Percentiles rank a stretch among this genome's conserved stretches.
Evolutionary conservation across 2,113 vertebrate species (phyloP).

Genomic region (Diglossa brunneiventris): DNA sequence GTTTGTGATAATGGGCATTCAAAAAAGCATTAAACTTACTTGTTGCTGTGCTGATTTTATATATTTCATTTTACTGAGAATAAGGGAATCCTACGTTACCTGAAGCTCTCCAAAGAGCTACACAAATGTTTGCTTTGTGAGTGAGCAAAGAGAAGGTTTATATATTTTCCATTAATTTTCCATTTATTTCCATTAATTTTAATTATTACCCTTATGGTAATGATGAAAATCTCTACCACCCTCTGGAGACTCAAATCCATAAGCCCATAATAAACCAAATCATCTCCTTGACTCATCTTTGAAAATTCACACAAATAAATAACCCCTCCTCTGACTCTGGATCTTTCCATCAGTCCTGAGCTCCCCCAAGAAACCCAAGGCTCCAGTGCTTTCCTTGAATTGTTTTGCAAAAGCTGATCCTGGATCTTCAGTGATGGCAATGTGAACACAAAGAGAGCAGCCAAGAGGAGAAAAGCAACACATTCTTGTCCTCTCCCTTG

Average conservation of each 20-base stretch:
- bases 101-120: neutral
- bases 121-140: neutral
- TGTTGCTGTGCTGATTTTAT: neutral
- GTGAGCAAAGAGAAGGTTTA: neutral
- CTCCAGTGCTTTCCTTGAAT: neutral
- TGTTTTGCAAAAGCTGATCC: neutral
- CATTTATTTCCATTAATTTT: neutral
- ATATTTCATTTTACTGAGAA: neutral
- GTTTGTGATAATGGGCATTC: neutral
- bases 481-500: constrained; percentile 15
- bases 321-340: neutral
- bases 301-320: neutral
- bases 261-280: neutral
- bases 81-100: neutral
- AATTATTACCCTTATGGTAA: neutral
- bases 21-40: neutral
- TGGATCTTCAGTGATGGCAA: neutral
- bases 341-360: neutral
- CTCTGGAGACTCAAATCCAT: neutral
- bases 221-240: neutral
- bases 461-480: constrained; percentile 17
- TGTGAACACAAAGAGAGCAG: neutral
- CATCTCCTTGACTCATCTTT: neutral
- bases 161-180: neutral
- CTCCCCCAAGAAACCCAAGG: neutral